phyloP scores from a whole-genome alignment of 1,140 invertebrate species.

The Drosophila azteca region DNA sequence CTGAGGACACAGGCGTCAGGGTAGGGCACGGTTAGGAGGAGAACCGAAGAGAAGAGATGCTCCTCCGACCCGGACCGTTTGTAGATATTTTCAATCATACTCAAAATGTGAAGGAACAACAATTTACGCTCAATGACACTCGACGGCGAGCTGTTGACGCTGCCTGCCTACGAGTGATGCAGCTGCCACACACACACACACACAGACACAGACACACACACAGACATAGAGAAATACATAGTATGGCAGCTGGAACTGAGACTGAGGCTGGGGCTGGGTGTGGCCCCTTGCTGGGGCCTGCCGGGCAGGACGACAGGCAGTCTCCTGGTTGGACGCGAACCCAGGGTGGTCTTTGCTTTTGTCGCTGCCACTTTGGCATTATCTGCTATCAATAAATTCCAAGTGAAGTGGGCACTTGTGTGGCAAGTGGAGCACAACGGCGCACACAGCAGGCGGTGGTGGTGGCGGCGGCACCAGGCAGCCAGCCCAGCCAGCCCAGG shows the following conservation, averaged over 20 bases:
- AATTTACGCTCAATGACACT: slow-evolving; percentile 82
- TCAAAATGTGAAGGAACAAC: slow-evolving; percentile 82
- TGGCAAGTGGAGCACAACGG: slow-evolving; percentile 76
- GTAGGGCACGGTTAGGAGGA: no score
- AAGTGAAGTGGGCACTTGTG: slow-evolving; percentile 81
- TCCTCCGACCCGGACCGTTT: slow-evolving; percentile 32
- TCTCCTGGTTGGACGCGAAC: slow-evolving; percentile 1
- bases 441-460: slow-evolving; percentile 44
- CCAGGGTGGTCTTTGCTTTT: slow-evolving; percentile 67
- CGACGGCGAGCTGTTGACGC: slow-evolving; percentile 68
- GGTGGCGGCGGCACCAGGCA: not conserved
- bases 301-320: slow-evolving; percentile 9
- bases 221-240: slow-evolving; percentile 22
- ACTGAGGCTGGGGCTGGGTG: not conserved
- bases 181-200: slow-evolving; percentile 43
- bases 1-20: no score
- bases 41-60: not conserved
- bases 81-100: slow-evolving; percentile 82
- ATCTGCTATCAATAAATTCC: slow-evolving; percentile 82
- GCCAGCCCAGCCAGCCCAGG: not conserved
- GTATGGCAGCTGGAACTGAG: slow-evolving; percentile 9
- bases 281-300: slow-evolving; percentile 9
- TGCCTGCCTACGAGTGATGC: slow-evolving; percentile 55
- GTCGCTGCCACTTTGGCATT: slow-evolving; percentile 77
- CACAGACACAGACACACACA: slow-evolving; percentile 1